Evolutionary conservation across 2,888 invertebrate genomes (phyloP), one percentile per base, ranked within the genome.

Genomic region (Ditula angustiorana): DNA sequence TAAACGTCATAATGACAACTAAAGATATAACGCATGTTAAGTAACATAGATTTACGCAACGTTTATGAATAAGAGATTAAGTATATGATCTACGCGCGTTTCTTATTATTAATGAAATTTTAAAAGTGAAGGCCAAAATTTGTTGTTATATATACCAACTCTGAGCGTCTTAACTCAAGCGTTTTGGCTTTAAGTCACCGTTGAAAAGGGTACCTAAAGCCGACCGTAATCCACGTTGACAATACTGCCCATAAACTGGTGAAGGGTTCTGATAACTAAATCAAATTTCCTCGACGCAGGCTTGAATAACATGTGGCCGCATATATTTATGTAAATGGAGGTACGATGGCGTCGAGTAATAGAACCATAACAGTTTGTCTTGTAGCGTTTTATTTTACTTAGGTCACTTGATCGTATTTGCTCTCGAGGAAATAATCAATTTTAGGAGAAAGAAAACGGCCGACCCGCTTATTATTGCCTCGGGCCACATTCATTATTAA

Each of bases 171-270:
- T 41, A 35, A 57, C 41, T 53, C 56, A 37, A 68, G 61, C 59
- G 57, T 24, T 65, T 44, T 41, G 50, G 65, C 67, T 74, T 73
- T 67, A 68, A 68, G 67, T 68, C 59, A 52, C 62, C 66, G 61
- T 69, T 75, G 71, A 73, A 73, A 72, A 73, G 69, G 71, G 50
- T 63, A 61, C 58, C 41, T 46, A 37, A 56, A 62, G 55, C 62
- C 63, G 66, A 67, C 71, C 70, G 71, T 75, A 74, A 79, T 78
- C 75, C 72, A 67, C 71, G 73, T 69, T 72, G 73, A 75, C 74
- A 75, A 73, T 72, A 69, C 71, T 73, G 26, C 65, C 72, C 72
- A 72, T 75, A 76, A 74, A 78, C 74, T 73, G 71, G 70, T 72
- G 68, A 71, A 69, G 73, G 71, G 72, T 70, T 72, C 69, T 72